phyloP scores from a whole-genome alignment of 2,797 vertebrate genomes.

The Sebastes glaucus region DNA sequence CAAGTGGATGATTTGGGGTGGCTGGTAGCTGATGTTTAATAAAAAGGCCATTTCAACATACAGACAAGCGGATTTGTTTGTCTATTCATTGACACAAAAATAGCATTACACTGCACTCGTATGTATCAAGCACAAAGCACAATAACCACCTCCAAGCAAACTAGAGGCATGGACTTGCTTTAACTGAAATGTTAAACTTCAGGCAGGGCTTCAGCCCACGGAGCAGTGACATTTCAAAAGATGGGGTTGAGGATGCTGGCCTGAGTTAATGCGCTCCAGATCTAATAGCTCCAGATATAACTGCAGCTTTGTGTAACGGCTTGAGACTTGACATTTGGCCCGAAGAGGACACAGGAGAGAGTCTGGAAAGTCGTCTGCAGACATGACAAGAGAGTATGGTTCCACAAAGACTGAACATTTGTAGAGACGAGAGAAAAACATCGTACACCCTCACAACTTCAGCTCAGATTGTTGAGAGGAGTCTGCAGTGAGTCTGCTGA shows the following conservation, averaged over 20 bases:
- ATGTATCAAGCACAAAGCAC: background rate
- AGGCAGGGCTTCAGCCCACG: background rate
- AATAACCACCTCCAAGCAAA: background rate
- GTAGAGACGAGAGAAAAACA: background rate
- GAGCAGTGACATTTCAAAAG: slow-evolving; percentile 54
- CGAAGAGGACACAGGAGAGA: background rate
- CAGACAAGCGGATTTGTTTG: background rate
- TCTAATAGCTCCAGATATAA: slow-evolving; percentile 1
- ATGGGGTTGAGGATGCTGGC: slow-evolving; percentile 24
- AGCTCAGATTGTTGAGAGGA: background rate
- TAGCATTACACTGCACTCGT: background rate
- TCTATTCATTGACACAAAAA: background rate
- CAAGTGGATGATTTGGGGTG: background rate
- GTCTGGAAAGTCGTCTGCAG: slow-evolving; percentile 9
- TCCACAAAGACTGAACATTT: background rate
- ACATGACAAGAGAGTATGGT: slow-evolving; percentile 1
- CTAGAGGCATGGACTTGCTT: background rate
- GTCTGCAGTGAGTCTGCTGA: slow-evolving; percentile 20
- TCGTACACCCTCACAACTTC: background rate
- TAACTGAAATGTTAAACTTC: background rate
- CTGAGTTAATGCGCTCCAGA: slow-evolving; percentile 19
- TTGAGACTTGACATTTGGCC: slow-evolving; percentile 27
- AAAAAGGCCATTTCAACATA: background rate
- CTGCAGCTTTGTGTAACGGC: background rate
- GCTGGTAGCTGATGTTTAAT: background rate